Evolutionary conservation across 2,113 vertebrate genomes (phyloP), one percentile per base, ranked within the genome.

Genomic region (Anolis carolinensis): DNA sequence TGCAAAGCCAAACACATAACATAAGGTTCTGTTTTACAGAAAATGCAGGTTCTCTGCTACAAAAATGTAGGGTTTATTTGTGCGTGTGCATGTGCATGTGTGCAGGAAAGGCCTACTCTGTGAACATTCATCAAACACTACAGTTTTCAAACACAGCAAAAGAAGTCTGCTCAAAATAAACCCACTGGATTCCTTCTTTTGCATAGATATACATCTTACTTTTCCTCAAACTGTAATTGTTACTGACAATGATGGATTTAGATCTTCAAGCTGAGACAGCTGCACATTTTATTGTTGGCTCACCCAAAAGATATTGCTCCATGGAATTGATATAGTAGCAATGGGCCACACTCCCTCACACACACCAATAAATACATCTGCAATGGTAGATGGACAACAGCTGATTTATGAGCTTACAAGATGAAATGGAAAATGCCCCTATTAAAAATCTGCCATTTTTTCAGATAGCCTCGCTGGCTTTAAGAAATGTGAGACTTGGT

Each of bases 401-500:
- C 32, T 94, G 93, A 96, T 95, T 96, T 93, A 94, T 91, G 90
- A 93, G 83, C 94, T 95, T 94, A 70, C 16, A 0, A 59, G 93
- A 90, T 89, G 76, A 82, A 94, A 94, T 76, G n/a, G 90, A 88
- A 95, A 95, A 93, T 93, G 72, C 5, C 65, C 91, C 91, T 93
- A 95, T 92, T 96, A 95, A 96, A 96, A 96, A 93, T 86, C 62
- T 92, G 83, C 76, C 91, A 65, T 92, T 95, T 95, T 44, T 96
- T 95, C 87, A 93, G 89, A 91, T 91, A 55, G 86, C 82, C 70
- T 91, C 93, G 79, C 79, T 95, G 93, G 72, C 87, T 78, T 91
- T 95, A 95, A 95, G 95, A 94, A 94, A 93, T 90, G 78, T 91
- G 78, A 94, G 89, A 93, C 89, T 87, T 86, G 88, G 86, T 94